These are phyloP conservation scores for Isurus oxyrinchus DNA, from an alignment of 2,113 vertebrate species.

Conservation along the genomic window DNA sequence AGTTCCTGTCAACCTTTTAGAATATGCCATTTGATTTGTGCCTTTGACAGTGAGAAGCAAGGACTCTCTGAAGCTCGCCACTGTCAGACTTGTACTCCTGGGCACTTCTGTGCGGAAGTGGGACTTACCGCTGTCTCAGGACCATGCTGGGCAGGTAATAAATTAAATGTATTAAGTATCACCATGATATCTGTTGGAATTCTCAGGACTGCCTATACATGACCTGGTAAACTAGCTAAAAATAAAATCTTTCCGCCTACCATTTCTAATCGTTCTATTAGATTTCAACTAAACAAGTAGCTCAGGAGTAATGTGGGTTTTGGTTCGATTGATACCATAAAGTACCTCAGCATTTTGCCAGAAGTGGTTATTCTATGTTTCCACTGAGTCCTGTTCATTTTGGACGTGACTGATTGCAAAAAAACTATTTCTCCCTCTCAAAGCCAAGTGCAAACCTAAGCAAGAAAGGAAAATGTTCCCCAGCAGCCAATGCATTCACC, in stretches of 20 bases:
- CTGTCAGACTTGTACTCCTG: not conserved
- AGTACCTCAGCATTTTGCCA: not conserved
- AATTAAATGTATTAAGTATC: not conserved
- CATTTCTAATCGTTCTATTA: not conserved
- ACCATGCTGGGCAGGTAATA: constrained; percentile 58
- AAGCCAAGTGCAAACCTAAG: not conserved
- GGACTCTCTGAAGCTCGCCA: not conserved
- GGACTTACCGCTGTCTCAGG: constrained; percentile 57
- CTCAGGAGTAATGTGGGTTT: not conserved
- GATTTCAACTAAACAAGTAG: not conserved
- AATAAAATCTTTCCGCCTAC: not conserved
- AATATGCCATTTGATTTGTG: not conserved
- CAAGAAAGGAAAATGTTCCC: not conserved
- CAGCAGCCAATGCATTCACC: not conserved
- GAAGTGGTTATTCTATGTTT: not conserved
- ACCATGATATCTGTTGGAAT: not conserved
- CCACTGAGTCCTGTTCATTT: not conserved
- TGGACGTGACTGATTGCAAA: not conserved
- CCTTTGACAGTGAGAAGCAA: not conserved
- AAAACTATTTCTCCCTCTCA: not conserved
- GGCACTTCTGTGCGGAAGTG: not conserved
- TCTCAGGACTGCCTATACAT: not conserved
- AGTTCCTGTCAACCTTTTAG: not conserved
- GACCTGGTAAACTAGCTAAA: not conserved
- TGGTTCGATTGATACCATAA: not conserved